A percentile compares a stretch with the other conserved stretches of the same genome.
Conservation (phyloP, 2,113 vertebrate species). For the Rhinolophus sinicus region DNA sequence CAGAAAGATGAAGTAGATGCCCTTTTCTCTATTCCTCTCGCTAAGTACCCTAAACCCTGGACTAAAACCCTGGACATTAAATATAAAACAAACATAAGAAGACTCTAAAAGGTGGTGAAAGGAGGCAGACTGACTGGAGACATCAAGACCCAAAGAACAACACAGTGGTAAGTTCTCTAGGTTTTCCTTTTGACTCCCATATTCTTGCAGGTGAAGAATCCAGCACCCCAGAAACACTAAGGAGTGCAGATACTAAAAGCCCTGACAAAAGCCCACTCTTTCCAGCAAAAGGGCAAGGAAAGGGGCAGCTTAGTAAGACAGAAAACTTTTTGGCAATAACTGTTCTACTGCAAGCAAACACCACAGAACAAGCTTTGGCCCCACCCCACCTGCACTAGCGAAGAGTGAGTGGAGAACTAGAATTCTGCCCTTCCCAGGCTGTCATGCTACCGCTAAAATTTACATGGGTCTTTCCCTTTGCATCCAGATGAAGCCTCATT, state of each 20-base stretch:
- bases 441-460: neutral
- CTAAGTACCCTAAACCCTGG: too few species aligned
- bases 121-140: neutral
- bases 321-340: neutral
- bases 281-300: neutral
- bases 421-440: neutral
- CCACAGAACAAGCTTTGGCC: neutral
- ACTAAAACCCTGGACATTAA: neutral
- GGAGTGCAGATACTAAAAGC: neutral
- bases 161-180: neutral
- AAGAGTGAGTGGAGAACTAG: neutral
- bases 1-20: neutral
- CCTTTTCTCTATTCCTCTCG: neutral
- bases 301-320: neutral
- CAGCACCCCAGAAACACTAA: neutral
- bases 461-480: neutral
- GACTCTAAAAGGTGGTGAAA: neutral
- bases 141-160: neutral
- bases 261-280: neutral
- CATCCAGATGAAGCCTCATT: neutral
- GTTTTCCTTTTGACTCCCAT: neutral
- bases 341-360: neutral
- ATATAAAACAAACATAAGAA: neutral
- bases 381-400: neutral
- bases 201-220: neutral